phyloP scores from a whole-genome alignment of 2,797 vertebrate species.

The Florisuga fusca region DNA sequence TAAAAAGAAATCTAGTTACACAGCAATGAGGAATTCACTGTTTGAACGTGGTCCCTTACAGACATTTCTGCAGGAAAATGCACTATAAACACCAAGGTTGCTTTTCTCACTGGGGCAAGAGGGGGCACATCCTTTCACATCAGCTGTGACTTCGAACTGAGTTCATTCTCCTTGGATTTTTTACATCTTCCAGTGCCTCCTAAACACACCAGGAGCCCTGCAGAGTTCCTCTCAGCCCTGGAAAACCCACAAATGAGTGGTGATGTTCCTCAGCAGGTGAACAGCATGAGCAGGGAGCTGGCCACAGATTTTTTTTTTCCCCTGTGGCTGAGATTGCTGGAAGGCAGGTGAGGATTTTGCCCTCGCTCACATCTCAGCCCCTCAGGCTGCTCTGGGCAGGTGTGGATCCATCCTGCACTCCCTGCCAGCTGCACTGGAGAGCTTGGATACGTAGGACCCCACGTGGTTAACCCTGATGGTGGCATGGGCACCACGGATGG shows the following conservation, averaged over 20 bases:
- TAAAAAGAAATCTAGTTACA: background rate
- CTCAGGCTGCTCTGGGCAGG: background rate
- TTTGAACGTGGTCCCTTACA: background rate
- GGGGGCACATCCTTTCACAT: background rate
- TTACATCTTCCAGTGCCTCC: background rate
- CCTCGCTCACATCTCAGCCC: background rate
- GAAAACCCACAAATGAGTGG: rapidly evolving
- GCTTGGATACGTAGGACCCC: background rate
- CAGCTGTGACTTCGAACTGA: background rate
- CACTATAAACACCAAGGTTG: background rate
- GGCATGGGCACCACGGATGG: background rate
- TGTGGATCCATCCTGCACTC: rapidly evolving
- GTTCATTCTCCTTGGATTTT: background rate
- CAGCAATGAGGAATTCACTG: background rate
- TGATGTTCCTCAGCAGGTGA: background rate
- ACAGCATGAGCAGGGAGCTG: background rate
- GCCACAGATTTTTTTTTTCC: background rate
- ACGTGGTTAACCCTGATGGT: no score
- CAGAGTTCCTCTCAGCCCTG: background rate
- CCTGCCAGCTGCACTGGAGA: background rate
- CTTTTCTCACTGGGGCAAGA: background rate
- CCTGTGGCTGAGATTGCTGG: background rate
- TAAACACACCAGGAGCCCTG: background rate
- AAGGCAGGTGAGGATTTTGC: background rate
- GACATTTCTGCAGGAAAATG: background rate